These are phyloP conservation scores for Eupithecia exiguata DNA, from an alignment of 2,888 invertebrate species.

Conservation along the genomic window DNA sequence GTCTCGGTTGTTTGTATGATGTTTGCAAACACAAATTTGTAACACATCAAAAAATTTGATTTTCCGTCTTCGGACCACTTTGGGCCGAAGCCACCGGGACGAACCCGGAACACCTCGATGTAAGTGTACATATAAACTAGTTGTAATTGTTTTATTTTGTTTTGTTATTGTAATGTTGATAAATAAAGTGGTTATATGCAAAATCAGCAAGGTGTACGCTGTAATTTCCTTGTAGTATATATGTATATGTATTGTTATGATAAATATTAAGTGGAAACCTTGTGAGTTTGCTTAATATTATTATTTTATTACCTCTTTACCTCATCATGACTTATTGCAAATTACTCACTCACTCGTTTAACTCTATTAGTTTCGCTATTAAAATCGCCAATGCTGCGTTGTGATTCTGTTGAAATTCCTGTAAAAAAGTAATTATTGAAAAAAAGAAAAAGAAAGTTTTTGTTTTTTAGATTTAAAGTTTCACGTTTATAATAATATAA, in stretches of 20 bases:
- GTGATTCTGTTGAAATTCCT: neutral
- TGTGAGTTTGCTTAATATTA: neutral
- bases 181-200: too few species aligned
- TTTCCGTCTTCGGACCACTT: too few species aligned
- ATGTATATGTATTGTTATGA: neutral
- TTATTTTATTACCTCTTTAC: neutral
- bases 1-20: neutral
- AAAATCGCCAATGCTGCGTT: neutral
- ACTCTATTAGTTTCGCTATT: neutral
- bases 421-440: neutral
- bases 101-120: too few species aligned
- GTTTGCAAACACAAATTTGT: too few species aligned
- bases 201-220: neutral
- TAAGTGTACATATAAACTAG: too few species aligned
- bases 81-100: too few species aligned
- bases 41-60: too few species aligned
- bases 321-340: neutral
- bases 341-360: conserved; percentile 6
- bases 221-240: neutral
- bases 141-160: too few species aligned
- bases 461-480: too few species aligned
- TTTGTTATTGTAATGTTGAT: too few species aligned
- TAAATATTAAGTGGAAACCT: neutral
- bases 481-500: too few species aligned
- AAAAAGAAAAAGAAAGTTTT: too few species aligned